Evolutionary conservation across 2,113 vertebrate species (phyloP), one percentile per base, ranked within the genome.

Genomic region (Brachyhypopomus occidentalis): DNA sequence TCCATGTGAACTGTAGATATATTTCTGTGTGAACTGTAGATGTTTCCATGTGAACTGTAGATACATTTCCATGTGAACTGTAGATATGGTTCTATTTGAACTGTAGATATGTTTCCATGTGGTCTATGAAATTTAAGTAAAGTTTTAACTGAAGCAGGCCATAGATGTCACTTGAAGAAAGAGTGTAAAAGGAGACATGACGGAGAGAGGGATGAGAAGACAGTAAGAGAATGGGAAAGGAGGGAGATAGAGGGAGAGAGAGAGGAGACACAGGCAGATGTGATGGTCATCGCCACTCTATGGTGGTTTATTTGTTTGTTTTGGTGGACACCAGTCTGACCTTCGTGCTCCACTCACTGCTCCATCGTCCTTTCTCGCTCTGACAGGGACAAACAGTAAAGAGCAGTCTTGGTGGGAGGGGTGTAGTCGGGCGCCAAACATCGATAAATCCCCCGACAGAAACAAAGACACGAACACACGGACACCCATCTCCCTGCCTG

Each of bases 391-490:
- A 52, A 69, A 41, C 48, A 6, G 27, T 19, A 7, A 66, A 59
- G 55, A 48, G 12, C 45, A 14, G 45, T 12, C 45, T 72, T 27
- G 84, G 41, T 59, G 79, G 23, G 56, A 71, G 55, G 25, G 22
- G 22, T 23, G 81, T 75, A 70, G 67, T 83, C 79, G 84, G 80
- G 83, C 58, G 56, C 78, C 89, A 90, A 86, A 83, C 84, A 81
- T 80, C 86, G 85, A 69, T 89, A 93, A 92, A 91, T 89, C 88
- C 89, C 86, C 81, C 86, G 89, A 86, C 77, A 88, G 80, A 90
- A 91, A 92, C 91, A 91, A 88, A 90, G 84, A 75, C 84, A n/a
- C 80, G 63, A 83, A 87, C 86, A 77, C 74, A 52, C 80, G 88
- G 91, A 90, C 89, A 89, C 80, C 58, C 41, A 86, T 91, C 87